Conservation (phyloP, 1,140 invertebrate genomes). For the Leptopilina boulardi region DNA sequence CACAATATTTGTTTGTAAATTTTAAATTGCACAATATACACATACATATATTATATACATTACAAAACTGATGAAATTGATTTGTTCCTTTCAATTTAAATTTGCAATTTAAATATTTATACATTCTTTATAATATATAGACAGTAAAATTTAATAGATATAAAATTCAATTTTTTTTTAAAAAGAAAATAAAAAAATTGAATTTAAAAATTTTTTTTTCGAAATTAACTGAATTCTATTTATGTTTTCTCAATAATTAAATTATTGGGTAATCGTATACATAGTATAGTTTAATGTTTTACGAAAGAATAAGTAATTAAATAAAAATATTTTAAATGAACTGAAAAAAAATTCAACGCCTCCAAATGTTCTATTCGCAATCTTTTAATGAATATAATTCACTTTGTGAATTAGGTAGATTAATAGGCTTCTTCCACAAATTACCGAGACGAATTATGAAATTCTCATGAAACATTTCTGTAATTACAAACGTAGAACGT, state of each 20-base stretch:
- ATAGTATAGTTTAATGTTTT: not conserved
- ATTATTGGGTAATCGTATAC: not conserved
- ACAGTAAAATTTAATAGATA: not conserved
- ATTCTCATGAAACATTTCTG: not conserved
- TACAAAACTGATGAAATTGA: not conserved
- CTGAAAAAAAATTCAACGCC: not conserved
- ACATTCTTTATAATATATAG: too few relatives aligned
- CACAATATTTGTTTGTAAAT: constrained; percentile 18
- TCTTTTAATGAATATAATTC: constrained; percentile 20
- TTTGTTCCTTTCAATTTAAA: not conserved
- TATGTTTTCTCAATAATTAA: not conserved
- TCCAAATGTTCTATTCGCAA: not conserved
- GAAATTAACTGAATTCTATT: too few relatives aligned
- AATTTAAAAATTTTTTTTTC: not conserved
- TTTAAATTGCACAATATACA: constrained; percentile 19
- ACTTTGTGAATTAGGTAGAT: constrained; percentile 19
- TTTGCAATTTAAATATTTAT: not conserved
- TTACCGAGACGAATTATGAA: constrained; percentile 9
- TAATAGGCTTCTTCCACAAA: not conserved
- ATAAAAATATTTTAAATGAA: not conserved
- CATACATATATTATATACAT: not conserved
- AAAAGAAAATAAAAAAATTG: not conserved
- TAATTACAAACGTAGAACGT: constrained; percentile 10
- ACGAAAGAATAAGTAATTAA: constrained; percentile 17
- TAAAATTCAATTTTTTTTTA: not conserved